Percentiles rank a stretch among this genome's conserved stretches.
Evolutionary conservation across 2,797 vertebrate species (phyloP).

Genomic region (Gastrophryne carolinensis): DNA sequence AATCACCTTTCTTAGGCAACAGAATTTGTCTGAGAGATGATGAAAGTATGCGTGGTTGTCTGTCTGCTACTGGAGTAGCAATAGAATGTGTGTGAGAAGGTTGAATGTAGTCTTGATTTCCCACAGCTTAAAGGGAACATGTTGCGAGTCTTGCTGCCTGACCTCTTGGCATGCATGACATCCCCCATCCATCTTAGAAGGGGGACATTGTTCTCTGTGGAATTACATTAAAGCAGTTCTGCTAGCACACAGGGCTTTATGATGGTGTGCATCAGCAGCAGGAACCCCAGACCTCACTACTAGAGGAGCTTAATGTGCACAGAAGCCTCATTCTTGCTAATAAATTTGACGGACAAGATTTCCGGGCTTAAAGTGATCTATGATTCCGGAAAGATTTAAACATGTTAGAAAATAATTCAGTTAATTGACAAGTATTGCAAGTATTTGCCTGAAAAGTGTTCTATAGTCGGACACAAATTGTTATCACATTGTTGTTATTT

Average conservation of each 20-base stretch:
- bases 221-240: constrained; percentile 57
- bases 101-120: constrained; percentile 54
- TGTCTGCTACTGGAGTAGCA: constrained; percentile 52
- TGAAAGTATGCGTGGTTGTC: constrained; percentile 46
- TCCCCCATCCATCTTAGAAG: constrained; percentile 54
- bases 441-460: too few relatives aligned
- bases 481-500: too few relatives aligned
- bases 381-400: constrained; percentile 29
- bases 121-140: constrained; percentile 57
- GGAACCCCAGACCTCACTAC: constrained; percentile 38
- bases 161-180: constrained; percentile 53
- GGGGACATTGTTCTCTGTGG: constrained; percentile 60
- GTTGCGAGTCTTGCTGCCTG: constrained; percentile 50
- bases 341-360: constrained; percentile 1
- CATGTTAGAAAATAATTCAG: not conserved
- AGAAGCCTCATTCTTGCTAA: constrained; percentile 21
- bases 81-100: constrained; percentile 41
- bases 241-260: constrained; percentile 45
- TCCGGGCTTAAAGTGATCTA: constrained; percentile 16
- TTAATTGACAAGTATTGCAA: too few relatives aligned
- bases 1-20: constrained; percentile 62
- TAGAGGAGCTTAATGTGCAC: not conserved
- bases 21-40: constrained; percentile 39
- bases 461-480: too few relatives aligned
- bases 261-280: constrained; percentile 46